Evolutionary conservation across 2,888 invertebrate genomes (phyloP).

Genomic region (Pycnomerus fuliginosus): DNA sequence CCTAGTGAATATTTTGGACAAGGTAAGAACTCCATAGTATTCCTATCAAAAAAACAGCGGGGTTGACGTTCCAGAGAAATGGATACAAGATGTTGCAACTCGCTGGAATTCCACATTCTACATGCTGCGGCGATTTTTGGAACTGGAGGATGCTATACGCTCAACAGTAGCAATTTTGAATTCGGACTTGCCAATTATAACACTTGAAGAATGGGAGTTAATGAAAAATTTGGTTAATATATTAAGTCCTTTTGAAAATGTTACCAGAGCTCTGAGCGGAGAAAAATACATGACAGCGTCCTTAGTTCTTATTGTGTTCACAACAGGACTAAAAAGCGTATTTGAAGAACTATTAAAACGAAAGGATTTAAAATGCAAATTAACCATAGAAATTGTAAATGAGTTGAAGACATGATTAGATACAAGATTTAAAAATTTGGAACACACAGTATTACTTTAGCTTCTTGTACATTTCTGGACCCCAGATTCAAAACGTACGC

Average conservation of each 20-base stretch:
- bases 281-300: conserved; percentile 30
- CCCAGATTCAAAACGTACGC: not conserved
- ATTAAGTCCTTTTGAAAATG: conserved; percentile 32
- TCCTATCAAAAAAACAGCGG: no score
- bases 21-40: no score
- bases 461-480: not conserved
- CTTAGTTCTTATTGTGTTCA: conserved; percentile 26
- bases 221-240: conserved; percentile 28
- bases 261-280: conserved; percentile 32
- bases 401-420: no score
- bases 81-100: conserved; percentile 29
- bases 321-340: conserved; percentile 20
- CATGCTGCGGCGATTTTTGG: conserved; percentile 30
- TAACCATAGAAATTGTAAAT: no score
- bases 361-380: no score
- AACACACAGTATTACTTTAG: not conserved
- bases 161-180: conserved; percentile 28
- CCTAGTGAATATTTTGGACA: no score
- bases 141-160: conserved; percentile 25
- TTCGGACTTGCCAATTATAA: conserved; percentile 20
- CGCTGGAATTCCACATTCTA: conserved; percentile 29
- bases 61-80: no score
- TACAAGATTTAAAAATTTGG: not conserved
- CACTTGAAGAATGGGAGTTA: conserved; percentile 24
- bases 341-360: conserved; percentile 23